phyloP scores from a whole-genome alignment of 2,888 invertebrate species.

The Acrocera orbiculus region DNA sequence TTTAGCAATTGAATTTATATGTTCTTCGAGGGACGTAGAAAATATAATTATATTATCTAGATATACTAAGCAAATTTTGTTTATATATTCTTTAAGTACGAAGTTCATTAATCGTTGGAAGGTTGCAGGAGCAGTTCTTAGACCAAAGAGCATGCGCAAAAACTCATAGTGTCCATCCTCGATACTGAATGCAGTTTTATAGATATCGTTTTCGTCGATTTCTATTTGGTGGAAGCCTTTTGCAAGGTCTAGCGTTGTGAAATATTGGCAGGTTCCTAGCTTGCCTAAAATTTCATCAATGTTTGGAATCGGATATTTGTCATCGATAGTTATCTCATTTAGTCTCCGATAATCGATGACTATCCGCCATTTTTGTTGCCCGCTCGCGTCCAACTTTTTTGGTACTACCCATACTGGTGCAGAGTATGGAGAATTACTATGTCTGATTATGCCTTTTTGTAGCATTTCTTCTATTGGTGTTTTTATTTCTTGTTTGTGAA shows the following conservation, averaged over 20 bases:
- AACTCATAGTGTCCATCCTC: constrained; percentile 10
- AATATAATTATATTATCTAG: constrained; percentile 15
- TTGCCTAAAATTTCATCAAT: constrained; percentile 9
- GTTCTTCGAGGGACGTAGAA: constrained; percentile 11
- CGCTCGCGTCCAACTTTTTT: constrained; percentile 10
- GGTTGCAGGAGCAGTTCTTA: constrained; percentile 26
- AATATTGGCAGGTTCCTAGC: constrained; percentile 8
- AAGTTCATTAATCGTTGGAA: constrained; percentile 26
- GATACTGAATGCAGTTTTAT: constrained; percentile 12
- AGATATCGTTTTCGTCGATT: constrained; percentile 8
- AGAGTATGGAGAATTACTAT: too few relatives aligned
- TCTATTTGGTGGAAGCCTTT: constrained; percentile 12
- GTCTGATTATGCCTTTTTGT: too few relatives aligned
- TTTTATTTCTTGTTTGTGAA: too few relatives aligned
- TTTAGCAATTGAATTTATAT: constrained; percentile 8
- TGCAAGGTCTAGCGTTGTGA: constrained; percentile 10
- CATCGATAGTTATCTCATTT: constrained; percentile 10
- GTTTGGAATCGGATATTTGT: constrained; percentile 11
- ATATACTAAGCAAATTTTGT: constrained; percentile 14
- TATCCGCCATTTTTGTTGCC: constrained; percentile 10
- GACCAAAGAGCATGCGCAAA: constrained; percentile 21
- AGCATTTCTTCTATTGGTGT: too few relatives aligned
- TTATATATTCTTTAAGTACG: constrained; percentile 17
- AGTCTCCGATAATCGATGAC: constrained; percentile 11
- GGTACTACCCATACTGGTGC: constrained; percentile 12